These are phyloP conservation scores for Drosophila lacertosa DNA, from an alignment of 1,140 invertebrate species.

Conservation along the genomic window DNA sequence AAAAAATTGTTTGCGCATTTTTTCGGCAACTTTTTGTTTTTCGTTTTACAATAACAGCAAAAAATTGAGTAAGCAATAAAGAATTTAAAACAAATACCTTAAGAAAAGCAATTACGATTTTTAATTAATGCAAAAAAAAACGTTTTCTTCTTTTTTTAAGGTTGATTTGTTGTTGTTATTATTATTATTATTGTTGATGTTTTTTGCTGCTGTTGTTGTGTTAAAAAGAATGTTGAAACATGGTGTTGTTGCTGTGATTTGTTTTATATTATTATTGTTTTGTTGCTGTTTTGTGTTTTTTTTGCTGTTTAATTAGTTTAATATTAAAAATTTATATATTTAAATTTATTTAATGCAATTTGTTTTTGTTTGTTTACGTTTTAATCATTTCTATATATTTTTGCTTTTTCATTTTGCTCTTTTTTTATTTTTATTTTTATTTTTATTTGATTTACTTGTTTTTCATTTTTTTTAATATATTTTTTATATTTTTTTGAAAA, in stretches of 20 bases:
- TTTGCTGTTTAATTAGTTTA: constrained; percentile 65
- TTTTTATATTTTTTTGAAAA: constrained; percentile 72
- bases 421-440: constrained; percentile 40
- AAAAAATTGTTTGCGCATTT: constrained; percentile 41
- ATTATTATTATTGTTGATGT: constrained; percentile 30
- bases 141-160: constrained; percentile 11
- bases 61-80: constrained; percentile 9
- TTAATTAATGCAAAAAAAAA: constrained; percentile 17
- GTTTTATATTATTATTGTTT: constrained; percentile 59
- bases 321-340: constrained; percentile 77
- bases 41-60: constrained; percentile 28
- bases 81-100: constrained; percentile 18
- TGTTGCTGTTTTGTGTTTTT: constrained; percentile 40
- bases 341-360: constrained; percentile 79
- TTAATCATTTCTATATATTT: constrained; percentile 74
- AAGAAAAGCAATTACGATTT: no score
- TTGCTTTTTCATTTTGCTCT: constrained; percentile 62
- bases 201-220: constrained; percentile 31
- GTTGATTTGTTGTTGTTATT: constrained; percentile 24
- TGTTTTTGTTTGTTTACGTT: constrained; percentile 46
- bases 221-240: constrained; percentile 48
- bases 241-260: constrained; percentile 47
- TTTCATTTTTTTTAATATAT: constrained; percentile 47
- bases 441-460: constrained; percentile 43
- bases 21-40: constrained; percentile 18